Evolutionary conservation across 2,888 invertebrate genomes (phyloP), one percentile per base, ranked within the genome.

Genomic region (Macropis europaea): DNA sequence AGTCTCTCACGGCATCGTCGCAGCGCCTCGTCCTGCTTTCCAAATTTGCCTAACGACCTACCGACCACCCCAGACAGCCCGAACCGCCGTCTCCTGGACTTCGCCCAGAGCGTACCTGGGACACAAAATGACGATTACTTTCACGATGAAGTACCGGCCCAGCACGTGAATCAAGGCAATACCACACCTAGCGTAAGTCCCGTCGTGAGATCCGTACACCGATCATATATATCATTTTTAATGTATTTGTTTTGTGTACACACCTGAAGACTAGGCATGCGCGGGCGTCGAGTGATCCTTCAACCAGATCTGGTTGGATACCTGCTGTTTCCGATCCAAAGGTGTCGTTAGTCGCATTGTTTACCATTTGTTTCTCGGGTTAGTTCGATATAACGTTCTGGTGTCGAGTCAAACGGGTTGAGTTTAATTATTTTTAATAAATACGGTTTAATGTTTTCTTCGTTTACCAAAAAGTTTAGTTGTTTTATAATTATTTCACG

Each of bases 11-110:
- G 91, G 73, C 90, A 91, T 77, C 91, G 91, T 71, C 90, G 92
- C 79, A 92, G 91, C 85, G 91, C 91, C 81, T 91, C 92, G 77
- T 91, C 92, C 86, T 89, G 86, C 71, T 87, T 88, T 63, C 88
- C 89, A 24, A 86, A 84, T 73, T 76, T 89, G 62, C 88, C 89
- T 32, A 89, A 88, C 77, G 90, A 90, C 24, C 66, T 89, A 66
- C 87, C 89, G 28, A 86, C 83, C 43, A 88, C 90, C 40, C 90
- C 90, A 59, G 89, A 90, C 77, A 90, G 90, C 66, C 90, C 90
- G 13, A 90, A 88, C 52, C 85, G 89, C 42, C 86, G 90, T 26
- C 84, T 90, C 0, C 84, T 90, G 64, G 90, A 90, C 70, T 90
- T 89, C 72, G 89, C 90, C 54, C 90, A 88, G 77, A 88, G 87